Evolutionary conservation across 37 sponge, comb jelly and placozoan species (phyloP).

Genomic region (Axinella damicornis): DNA sequence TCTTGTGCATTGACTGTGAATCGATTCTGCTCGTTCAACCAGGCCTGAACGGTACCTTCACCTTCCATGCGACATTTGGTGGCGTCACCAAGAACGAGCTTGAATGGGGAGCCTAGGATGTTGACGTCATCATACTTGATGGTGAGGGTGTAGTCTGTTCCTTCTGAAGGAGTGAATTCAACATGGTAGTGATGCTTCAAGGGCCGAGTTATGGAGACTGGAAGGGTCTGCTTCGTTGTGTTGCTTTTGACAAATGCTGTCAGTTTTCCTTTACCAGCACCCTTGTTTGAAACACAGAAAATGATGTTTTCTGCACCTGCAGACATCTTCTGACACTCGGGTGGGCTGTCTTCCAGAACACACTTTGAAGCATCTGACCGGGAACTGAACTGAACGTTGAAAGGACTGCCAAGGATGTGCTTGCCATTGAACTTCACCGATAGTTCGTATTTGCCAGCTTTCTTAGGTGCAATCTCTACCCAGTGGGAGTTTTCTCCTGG

Average conservation of each 20-base stretch:
- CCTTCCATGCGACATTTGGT: constrained; percentile 68
- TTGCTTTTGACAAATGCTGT: constrained; percentile 55
- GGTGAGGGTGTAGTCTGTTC: constrained; percentile 55
- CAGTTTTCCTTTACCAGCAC: constrained; percentile 80
- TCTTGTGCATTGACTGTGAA: constrained; percentile 62
- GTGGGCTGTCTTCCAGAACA: constrained; percentile 29
- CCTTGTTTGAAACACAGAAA: constrained; percentile 65
- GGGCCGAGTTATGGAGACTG: constrained; percentile 19
- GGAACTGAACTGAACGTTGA: constrained; percentile 41
- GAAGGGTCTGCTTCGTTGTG: constrained; percentile 7
- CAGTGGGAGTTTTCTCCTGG: constrained; percentile 47
- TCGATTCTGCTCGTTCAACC: constrained; percentile 15
- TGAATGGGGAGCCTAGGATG: constrained; percentile 86
- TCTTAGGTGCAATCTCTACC: constrained; percentile 58
- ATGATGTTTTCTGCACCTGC: constrained; percentile 16
- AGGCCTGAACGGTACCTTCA: constrained; percentile 66
- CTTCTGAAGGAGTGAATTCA: constrained; percentile 54
- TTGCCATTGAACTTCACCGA: constrained; percentile 49
- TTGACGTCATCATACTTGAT: constrained; percentile 76
- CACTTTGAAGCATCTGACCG: constrained; percentile 80
- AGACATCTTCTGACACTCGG: constrained; percentile 19
- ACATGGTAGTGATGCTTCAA: constrained; percentile 50
- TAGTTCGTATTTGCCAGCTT: constrained; percentile 53
- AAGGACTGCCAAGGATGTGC: constrained; percentile 87
- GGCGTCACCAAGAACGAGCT: constrained; percentile 57